These are phyloP conservation scores for Sebastes umbrosus DNA, from an alignment of 2,797 vertebrate genomes.

Conservation along the genomic window DNA sequence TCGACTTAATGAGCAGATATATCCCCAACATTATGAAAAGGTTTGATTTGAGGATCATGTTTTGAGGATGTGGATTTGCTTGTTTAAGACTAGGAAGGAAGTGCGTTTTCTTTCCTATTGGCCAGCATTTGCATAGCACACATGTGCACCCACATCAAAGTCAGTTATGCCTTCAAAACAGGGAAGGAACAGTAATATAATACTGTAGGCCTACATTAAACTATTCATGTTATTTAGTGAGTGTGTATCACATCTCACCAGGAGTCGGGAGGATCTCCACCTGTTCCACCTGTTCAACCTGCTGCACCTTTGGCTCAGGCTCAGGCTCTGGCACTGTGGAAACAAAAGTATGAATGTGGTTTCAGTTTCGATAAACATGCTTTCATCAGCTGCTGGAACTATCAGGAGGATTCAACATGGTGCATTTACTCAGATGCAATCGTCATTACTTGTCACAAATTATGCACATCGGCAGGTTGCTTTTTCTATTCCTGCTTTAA, in stretches of 20 bases:
- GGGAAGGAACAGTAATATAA: neutral
- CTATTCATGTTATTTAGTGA: neutral
- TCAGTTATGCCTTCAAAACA: neutral
- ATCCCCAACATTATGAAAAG: neutral
- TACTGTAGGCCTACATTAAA: neutral
- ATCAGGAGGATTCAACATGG: neutral
- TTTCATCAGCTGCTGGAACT: neutral
- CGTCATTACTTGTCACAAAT: neutral
- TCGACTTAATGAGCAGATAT: neutral
- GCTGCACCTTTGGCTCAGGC: constrained; percentile 47
- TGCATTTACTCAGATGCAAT: neutral
- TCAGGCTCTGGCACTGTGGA: constrained; percentile 67
- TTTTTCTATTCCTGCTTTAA: neutral
- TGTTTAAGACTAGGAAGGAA: constrained; percentile 6
- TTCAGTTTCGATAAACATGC: neutral
- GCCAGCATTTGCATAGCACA: neutral
- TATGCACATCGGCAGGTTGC: neutral
- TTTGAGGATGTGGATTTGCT: constrained; percentile 10
- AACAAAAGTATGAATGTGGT: constrained; percentile 1
- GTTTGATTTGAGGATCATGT: neutral
- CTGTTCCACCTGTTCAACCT: constrained; percentile 58
- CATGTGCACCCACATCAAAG: neutral
- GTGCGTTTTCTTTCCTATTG: neutral
- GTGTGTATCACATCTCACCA: constrained; percentile 60
- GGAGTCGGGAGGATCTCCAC: constrained; percentile 55